Percentiles rank a stretch among this genome's conserved stretches.
Evolutionary conservation across 2,797 vertebrate genomes (phyloP).

Genomic region (Anas acuta): DNA sequence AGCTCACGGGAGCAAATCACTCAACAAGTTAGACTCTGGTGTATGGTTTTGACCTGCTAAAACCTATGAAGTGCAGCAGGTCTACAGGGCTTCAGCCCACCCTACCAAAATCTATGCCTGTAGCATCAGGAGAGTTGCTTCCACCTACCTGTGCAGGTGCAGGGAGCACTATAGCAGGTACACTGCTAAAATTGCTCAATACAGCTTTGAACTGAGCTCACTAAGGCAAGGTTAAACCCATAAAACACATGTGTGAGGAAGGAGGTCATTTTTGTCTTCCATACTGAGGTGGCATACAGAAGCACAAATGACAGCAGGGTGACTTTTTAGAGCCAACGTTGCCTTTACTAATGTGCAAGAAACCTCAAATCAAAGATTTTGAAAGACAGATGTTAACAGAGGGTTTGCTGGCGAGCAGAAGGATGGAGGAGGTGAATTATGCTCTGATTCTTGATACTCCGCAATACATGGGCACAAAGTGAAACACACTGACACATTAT

Average conservation of each 20-base stretch:
- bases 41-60: rapidly evolving
- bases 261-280: not conserved
- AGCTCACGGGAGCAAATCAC: rapidly evolving
- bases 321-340: slow-evolving; percentile 29
- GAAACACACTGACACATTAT: not conserved
- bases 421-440: not conserved
- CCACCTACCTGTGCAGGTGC: rapidly evolving
- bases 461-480: not conserved
- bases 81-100: not conserved
- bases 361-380: not conserved
- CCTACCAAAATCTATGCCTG: not conserved
- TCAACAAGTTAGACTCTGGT: not conserved
- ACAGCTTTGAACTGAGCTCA: not conserved
- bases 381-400: not conserved
- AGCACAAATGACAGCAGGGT: not conserved
- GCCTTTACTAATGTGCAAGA: not conserved
- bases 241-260: not conserved
- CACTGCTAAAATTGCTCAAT: not conserved
- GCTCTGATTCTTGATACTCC: not conserved
- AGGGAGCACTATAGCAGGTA: rapidly evolving
- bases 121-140: not conserved
- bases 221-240: not conserved
- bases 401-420: not conserved
- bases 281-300: not conserved
- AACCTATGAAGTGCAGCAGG: not conserved